Percentiles rank a stretch among this genome's conserved stretches.
These are phyloP conservation scores for Ochropacha duplaris DNA, from an alignment of 2,888 invertebrate genomes.

Conservation along the genomic window DNA sequence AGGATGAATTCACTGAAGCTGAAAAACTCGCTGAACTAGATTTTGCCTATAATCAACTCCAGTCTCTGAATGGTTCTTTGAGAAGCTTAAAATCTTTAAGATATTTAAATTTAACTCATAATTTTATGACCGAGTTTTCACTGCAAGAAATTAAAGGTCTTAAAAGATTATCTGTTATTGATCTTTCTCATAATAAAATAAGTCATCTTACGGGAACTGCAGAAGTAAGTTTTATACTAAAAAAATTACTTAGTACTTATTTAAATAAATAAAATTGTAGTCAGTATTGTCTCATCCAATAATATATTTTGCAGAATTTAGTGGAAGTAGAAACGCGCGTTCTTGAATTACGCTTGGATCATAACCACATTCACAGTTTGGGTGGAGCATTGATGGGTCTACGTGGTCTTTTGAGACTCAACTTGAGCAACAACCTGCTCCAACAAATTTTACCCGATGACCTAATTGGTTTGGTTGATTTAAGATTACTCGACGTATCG, in stretches of 20 bases:
- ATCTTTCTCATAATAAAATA: conserved; percentile 90
- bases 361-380: conserved; percentile 87
- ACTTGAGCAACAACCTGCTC: conserved; percentile 89
- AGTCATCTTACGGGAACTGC: conserved; percentile 85
- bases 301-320: conserved; percentile 82
- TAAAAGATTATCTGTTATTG: conserved; percentile 86
- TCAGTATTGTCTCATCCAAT: too few species aligned
- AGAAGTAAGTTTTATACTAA: conserved; percentile 77
- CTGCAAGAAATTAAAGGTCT: conserved; percentile 90
- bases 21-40: conserved; percentile 87
- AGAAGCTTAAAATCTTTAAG: conserved; percentile 86
- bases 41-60: conserved; percentile 88
- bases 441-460: conserved; percentile 89
- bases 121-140: conserved; percentile 89
- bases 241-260: neutral
- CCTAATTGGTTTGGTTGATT: conserved; percentile 88
- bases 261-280: too few species aligned
- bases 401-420: conserved; percentile 87
- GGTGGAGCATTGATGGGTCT: conserved; percentile 90
- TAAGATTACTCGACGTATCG: conserved; percentile 89
- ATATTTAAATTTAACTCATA: conserved; percentile 89
- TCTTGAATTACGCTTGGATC: conserved; percentile 87
- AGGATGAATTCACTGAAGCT: conserved; percentile 89
- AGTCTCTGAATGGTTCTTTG: conserved; percentile 88
- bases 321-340: conserved; percentile 90